These are phyloP conservation scores for Hypercompe scribonia DNA, from an alignment of 2,888 invertebrate genomes.

Conservation along the genomic window DNA sequence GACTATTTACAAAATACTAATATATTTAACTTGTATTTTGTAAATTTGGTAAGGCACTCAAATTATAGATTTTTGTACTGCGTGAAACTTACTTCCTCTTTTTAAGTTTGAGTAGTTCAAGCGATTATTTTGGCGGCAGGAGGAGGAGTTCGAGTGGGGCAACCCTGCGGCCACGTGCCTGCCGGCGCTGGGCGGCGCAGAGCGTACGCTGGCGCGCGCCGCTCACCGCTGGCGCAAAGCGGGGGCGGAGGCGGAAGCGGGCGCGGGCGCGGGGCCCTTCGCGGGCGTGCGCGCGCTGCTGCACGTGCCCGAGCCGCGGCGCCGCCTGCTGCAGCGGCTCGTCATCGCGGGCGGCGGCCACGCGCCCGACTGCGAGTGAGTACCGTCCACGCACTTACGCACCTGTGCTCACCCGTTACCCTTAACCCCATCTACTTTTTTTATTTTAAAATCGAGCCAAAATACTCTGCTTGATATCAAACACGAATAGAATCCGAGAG, in stretches of 20 bases:
- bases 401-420: no score
- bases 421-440: no score
- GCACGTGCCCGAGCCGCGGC: constrained; percentile 87
- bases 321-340: constrained; percentile 89
- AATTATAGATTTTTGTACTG: no score
- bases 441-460: no score
- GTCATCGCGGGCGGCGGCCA: constrained; percentile 92
- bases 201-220: constrained; percentile 85
- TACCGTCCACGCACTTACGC: constrained; percentile 22
- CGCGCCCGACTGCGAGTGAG: constrained; percentile 88
- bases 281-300: constrained; percentile 83
- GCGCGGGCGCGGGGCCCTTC: constrained; percentile 85
- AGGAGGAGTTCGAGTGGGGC: constrained; percentile 95
- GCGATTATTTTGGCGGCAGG: constrained; percentile 80
- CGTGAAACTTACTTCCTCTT: no score
- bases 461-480: no score
- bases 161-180: constrained; percentile 88
- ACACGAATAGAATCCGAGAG: no score
- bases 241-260: constrained; percentile 79
- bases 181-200: constrained; percentile 76
- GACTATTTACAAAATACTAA: no score
- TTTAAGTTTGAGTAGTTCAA: background rate
- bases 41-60: no score
- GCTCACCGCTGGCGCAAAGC: constrained; percentile 90
- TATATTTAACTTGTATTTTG: no score